Evolutionary conservation across 2,113 vertebrate species (phyloP).

Genomic region (Ptilorrhoa leucosticta): DNA sequence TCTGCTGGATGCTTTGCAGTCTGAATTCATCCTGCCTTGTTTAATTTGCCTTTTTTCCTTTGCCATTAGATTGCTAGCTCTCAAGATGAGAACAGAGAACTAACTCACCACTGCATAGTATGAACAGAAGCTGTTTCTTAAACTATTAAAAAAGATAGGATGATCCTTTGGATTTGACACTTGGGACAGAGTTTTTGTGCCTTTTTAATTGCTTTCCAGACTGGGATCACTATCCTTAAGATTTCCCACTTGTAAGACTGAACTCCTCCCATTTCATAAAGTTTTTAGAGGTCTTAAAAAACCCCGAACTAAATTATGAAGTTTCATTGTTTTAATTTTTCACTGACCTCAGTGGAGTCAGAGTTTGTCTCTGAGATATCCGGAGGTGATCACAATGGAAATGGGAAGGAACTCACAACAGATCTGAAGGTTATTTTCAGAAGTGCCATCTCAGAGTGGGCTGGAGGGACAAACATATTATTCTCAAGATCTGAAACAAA

Average conservation of each 20-base stretch:
- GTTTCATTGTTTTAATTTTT: not conserved
- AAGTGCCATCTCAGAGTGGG: not conserved
- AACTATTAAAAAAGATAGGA: not conserved
- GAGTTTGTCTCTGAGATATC: not conserved
- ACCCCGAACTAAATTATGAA: not conserved
- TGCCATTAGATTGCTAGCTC: not conserved
- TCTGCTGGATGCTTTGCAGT: constrained; percentile 15
- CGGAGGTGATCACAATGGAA: not conserved
- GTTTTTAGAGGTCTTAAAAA: not conserved
- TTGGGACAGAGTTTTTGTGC: not conserved
- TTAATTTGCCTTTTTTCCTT: constrained; percentile 43
- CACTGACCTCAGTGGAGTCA: not conserved
- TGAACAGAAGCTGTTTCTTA: not conserved
- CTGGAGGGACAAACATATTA: not conserved
- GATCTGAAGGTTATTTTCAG: not conserved
- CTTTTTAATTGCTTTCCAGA: not conserved
- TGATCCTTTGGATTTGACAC: not conserved
- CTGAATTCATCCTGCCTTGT: constrained; percentile 21
- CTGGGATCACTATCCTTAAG: not conserved
- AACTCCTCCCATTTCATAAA: not conserved
- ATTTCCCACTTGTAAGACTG: not conserved
- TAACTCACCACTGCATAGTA: not conserved
- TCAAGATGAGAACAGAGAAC: not conserved
- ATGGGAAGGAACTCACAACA: not conserved
- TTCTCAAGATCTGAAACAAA: not conserved